Conservation (phyloP, 2,797 vertebrate genomes). For the Rachycentron canadum region DNA sequence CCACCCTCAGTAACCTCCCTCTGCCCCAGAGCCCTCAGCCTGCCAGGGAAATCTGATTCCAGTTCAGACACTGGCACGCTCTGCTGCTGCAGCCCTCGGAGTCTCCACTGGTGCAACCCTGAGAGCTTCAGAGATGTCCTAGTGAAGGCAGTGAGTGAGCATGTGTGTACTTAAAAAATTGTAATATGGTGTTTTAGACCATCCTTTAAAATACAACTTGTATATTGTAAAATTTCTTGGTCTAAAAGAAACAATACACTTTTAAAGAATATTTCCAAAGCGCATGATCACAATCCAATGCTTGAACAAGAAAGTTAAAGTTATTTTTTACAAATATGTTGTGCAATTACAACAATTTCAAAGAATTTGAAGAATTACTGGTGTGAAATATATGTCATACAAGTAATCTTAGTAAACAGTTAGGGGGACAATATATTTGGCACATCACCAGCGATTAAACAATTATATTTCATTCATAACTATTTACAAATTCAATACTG, state of each 20-base stretch:
- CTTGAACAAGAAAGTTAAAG: background rate
- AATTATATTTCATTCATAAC: constrained; percentile 87
- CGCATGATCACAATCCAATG: no score
- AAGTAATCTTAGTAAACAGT: background rate
- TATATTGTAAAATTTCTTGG: background rate
- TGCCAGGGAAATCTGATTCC: constrained; percentile 84
- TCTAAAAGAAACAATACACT: background rate
- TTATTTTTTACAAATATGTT: constrained; percentile 16
- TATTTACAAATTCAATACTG: constrained; percentile 54
- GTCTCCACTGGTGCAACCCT: constrained; percentile 56
- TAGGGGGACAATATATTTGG: constrained; percentile 31
- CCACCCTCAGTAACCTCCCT: constrained; percentile 84
- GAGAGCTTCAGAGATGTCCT: constrained; percentile 59
- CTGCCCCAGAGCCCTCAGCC: constrained; percentile 74
- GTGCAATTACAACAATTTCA: constrained; percentile 9
- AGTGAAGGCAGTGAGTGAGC: constrained; percentile 23
- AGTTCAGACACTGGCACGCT: constrained; percentile 78
- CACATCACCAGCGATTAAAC: constrained; percentile 68
- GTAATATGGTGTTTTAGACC: constrained; percentile 1
- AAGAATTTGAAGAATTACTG: background rate
- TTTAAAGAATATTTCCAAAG: no score
- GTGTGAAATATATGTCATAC: constrained; percentile 10
- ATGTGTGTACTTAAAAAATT: background rate
- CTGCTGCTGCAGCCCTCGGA: constrained; percentile 58
- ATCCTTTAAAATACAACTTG: background rate